A percentile compares a stretch with the other conserved stretches of the same genome.
Conservation (phyloP, 2,888 invertebrate species). For the Esperia sulphurella region DNA sequence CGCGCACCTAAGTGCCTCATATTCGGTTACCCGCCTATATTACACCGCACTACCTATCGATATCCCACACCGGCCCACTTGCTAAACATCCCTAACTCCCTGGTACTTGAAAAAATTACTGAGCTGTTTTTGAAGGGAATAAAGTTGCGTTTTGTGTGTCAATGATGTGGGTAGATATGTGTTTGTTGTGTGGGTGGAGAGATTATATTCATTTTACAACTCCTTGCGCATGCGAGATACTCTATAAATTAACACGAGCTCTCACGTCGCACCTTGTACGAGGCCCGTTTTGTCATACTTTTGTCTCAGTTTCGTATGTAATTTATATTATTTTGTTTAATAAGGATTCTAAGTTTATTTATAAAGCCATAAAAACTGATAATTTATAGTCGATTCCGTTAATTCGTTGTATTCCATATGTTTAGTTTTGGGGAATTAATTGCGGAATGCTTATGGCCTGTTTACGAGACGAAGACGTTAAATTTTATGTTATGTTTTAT, state of each 20-base stretch:
- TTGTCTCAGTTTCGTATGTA: slow-evolving; percentile 35
- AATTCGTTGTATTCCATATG: slow-evolving; percentile 28
- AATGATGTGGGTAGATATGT: slow-evolving; percentile 19
- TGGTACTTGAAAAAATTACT: not conserved
- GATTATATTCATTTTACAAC: slow-evolving; percentile 74
- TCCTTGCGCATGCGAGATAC: slow-evolving; percentile 57
- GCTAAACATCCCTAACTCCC: slow-evolving; percentile 38
- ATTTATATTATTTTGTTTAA: slow-evolving; percentile 38
- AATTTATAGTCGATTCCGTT: slow-evolving; percentile 33
- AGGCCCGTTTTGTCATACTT: slow-evolving; percentile 59
- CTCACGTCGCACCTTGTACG: slow-evolving; percentile 69
- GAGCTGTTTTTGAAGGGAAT: slow-evolving; percentile 15
- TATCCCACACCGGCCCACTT: slow-evolving; percentile 31
- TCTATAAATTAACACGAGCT: slow-evolving; percentile 71
- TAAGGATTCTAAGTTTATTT: slow-evolving; percentile 29
- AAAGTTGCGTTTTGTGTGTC: slow-evolving; percentile 24
- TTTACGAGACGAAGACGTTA: slow-evolving; percentile 8
- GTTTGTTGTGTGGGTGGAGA: slow-evolving; percentile 28
- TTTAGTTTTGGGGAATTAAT: slow-evolving; percentile 35
- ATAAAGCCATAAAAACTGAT: slow-evolving; percentile 31
- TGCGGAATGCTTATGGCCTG: slow-evolving; percentile 12
- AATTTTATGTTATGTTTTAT: slow-evolving; percentile 4
- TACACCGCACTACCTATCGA: slow-evolving; percentile 66
- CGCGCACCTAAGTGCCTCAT: slow-evolving; percentile 72
- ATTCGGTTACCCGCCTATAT: slow-evolving; percentile 72